These are phyloP conservation scores for Oxyteleia sp. DNA, from an alignment of 2,888 invertebrate genomes.

Conservation along the genomic window DNA sequence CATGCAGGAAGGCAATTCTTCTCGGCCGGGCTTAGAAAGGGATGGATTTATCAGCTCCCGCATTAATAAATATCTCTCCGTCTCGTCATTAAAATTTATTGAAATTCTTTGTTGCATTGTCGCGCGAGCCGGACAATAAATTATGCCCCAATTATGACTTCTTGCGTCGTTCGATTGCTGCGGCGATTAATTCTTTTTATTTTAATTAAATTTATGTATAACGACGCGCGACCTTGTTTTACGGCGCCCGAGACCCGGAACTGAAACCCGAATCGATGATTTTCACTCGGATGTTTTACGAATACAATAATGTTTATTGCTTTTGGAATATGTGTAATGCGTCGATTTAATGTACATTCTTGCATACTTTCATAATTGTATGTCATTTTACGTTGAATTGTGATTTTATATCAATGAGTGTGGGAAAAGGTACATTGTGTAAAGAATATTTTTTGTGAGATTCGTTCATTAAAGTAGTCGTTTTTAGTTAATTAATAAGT, in stretches of 20 bases:
- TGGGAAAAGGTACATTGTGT: too few relatives aligned
- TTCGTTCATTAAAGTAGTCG: too few relatives aligned
- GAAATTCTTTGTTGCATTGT: constrained; percentile 43
- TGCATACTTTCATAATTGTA: constrained; percentile 67
- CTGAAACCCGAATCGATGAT: background rate
- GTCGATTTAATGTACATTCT: constrained; percentile 29
- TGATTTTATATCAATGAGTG: constrained; percentile 2
- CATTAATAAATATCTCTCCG: constrained; percentile 32
- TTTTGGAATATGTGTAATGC: constrained; percentile 1
- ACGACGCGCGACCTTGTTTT: constrained; percentile 22
- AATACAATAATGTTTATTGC: constrained; percentile 25
- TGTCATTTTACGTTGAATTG: constrained; percentile 77
- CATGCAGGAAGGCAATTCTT: constrained; percentile 81
- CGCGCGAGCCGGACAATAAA: constrained; percentile 12
- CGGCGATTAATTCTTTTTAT: constrained; percentile 21
- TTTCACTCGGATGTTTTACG: background rate
- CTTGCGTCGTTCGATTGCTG: constrained; percentile 9
- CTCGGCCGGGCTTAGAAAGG: constrained; percentile 13
- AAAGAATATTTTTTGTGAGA: too few relatives aligned
- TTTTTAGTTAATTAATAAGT: too few relatives aligned
- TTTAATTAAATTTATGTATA: background rate
- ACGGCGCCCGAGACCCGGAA: constrained; percentile 15
- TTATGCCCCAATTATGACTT: constrained; percentile 37
- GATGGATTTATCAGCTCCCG: constrained; percentile 45
- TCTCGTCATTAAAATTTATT: constrained; percentile 57